Evolutionary conservation across 2,888 invertebrate species (phyloP).

Genomic region (Chymomyza fuscimana): DNA sequence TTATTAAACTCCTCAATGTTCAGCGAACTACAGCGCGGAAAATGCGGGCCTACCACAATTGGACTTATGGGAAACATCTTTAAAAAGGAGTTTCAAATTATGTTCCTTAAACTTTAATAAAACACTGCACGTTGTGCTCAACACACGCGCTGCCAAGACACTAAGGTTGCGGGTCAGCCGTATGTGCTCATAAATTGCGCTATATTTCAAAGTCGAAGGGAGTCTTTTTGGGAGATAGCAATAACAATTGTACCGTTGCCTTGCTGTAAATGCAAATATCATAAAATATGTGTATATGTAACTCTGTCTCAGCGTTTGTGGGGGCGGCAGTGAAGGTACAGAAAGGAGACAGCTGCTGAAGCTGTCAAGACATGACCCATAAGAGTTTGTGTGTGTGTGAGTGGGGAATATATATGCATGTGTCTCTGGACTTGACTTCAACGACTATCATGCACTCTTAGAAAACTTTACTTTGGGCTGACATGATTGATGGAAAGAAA

Average conservation of each 20-base stretch:
- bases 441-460: too few relatives aligned
- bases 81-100: background rate
- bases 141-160: slow-evolving; percentile 4
- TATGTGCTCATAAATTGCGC: background rate
- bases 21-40: slow-evolving; percentile 44
- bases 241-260: background rate
- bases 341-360: background rate
- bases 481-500: too few relatives aligned
- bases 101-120: background rate
- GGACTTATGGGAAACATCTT: slow-evolving; percentile 55
- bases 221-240: background rate
- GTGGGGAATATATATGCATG: background rate
- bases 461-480: too few relatives aligned
- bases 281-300: background rate
- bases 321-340: background rate
- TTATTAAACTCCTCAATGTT: slow-evolving; percentile 53
- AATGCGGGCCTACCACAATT: slow-evolving; percentile 36
- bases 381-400: background rate
- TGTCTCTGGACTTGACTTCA: background rate
- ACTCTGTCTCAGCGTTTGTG: background rate
- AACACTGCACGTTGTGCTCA: background rate
- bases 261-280: slow-evolving; percentile 2
- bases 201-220: background rate
- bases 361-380: background rate
- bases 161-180: background rate